Percentiles rank a stretch among this genome's conserved stretches.
These are phyloP conservation scores for Plestiodon gilberti DNA, from an alignment of 2,113 vertebrate genomes.

Conservation along the genomic window DNA sequence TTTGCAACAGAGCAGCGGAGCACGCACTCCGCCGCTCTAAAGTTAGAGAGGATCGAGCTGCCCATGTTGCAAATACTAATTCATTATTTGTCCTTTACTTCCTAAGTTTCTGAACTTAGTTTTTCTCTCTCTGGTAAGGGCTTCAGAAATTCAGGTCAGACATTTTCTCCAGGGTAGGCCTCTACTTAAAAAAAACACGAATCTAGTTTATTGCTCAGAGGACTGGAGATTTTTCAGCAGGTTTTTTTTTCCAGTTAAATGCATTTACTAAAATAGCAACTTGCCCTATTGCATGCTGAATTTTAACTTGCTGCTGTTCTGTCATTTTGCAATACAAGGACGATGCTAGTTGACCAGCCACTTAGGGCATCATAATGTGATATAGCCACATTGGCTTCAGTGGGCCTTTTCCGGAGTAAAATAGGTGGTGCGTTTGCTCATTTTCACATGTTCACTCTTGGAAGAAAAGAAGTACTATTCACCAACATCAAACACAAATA, in stretches of 20 bases:
- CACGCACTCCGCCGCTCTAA: no score
- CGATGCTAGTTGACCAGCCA: neutral
- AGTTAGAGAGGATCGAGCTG: no score
- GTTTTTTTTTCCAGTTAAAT: neutral
- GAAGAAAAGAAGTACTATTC: no score
- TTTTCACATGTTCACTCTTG: no score
- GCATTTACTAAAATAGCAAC: neutral
- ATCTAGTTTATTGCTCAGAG: neutral
- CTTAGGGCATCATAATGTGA: neutral
- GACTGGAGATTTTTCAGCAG: neutral
- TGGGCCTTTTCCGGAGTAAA: neutral
- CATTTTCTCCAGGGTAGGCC: neutral
- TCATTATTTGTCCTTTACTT: neutral
- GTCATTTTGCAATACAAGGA: neutral
- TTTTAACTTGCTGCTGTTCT: neutral
- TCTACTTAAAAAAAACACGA: neutral
- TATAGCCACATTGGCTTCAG: no score
- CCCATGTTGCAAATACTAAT: neutral
- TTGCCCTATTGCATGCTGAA: constrained; percentile 15
- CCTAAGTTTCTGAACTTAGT: neutral
- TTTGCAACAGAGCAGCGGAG: no score
- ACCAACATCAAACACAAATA: no score
- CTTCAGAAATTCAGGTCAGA: neutral
- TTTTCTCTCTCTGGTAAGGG: neutral
- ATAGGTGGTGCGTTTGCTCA: no score